Conservation (phyloP, 2,113 vertebrate genomes). For the Psilopogon haemacephalus region DNA sequence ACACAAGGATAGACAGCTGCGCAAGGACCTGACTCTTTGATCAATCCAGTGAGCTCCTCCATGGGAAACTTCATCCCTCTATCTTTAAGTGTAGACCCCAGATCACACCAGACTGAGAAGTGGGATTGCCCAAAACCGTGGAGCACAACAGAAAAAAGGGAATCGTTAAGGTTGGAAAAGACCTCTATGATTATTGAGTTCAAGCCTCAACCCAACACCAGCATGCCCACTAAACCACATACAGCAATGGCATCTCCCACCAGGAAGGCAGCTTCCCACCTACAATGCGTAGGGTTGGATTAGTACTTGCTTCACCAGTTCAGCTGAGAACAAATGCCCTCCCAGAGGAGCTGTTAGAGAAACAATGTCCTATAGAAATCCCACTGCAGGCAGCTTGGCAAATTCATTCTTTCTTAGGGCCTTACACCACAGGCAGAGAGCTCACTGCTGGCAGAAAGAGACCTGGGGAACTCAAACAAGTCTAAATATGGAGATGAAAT, state of each 20-base stretch:
- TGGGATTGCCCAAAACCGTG: fast-evolving
- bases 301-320: not conserved
- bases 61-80: not conserved
- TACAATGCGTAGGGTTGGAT: not conserved
- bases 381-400: not conserved
- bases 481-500: not conserved
- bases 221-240: not conserved
- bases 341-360: not conserved
- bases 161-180: too few species aligned
- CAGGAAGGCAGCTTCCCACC: not conserved
- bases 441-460: not conserved
- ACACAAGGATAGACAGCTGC: not conserved
- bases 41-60: not conserved
- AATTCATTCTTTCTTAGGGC: not conserved
- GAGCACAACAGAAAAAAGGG: not conserved
- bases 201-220: too few species aligned
- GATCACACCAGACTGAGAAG: not conserved
- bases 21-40: not conserved
- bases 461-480: not conserved
- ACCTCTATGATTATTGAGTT: too few species aligned
- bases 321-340: not conserved
- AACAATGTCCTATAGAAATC: not conserved
- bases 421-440: not conserved
- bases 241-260: fast-evolving
- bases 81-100: fast-evolving